Conservation (phyloP, 2,888 invertebrate genomes). For the Hirtodrosophila trivittata region DNA sequence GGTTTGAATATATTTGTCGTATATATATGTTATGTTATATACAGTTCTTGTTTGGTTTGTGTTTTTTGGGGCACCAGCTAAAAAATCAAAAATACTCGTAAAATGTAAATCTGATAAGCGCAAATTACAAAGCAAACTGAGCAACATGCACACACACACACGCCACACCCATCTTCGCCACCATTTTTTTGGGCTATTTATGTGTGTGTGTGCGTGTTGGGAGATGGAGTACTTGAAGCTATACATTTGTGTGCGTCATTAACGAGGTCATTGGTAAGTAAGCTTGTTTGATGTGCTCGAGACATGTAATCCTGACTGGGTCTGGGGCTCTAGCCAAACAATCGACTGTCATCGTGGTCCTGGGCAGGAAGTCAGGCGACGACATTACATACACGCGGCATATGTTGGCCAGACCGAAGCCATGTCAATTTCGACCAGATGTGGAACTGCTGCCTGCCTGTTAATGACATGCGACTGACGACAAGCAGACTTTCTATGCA, state of each 20-base stretch:
- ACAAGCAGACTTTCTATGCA: conserved; percentile 55
- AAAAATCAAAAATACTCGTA: conserved; percentile 77
- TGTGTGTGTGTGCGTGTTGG: conserved; percentile 10
- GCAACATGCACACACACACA: conserved; percentile 47
- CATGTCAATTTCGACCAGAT: conserved; percentile 61
- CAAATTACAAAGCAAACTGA: conserved; percentile 76
- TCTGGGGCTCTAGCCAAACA: conserved; percentile 55
- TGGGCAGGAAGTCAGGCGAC: conserved; percentile 14
- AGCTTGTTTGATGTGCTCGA: conserved; percentile 78
- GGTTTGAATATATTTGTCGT: not conserved
- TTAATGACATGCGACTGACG: conserved; percentile 71
- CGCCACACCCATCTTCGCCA: not conserved
- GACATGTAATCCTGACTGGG: conserved; percentile 69
- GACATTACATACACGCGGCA: conserved; percentile 57
- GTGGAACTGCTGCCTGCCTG: conserved; percentile 41
- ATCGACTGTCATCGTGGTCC: conserved; percentile 39
- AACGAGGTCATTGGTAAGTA: conserved; percentile 80
- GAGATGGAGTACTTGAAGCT: conserved; percentile 28
- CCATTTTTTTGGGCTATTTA: conserved; percentile 21
- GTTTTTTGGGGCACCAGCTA: conserved; percentile 44
- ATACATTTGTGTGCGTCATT: conserved; percentile 67
- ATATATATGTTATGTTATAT: not conserved
- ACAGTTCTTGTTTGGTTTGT: too few species aligned
- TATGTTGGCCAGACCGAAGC: conserved; percentile 53
- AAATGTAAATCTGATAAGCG: conserved; percentile 78